Evolutionary conservation across 2,113 vertebrate genomes (phyloP).

Genomic region (Dipodomys ordii): DNA sequence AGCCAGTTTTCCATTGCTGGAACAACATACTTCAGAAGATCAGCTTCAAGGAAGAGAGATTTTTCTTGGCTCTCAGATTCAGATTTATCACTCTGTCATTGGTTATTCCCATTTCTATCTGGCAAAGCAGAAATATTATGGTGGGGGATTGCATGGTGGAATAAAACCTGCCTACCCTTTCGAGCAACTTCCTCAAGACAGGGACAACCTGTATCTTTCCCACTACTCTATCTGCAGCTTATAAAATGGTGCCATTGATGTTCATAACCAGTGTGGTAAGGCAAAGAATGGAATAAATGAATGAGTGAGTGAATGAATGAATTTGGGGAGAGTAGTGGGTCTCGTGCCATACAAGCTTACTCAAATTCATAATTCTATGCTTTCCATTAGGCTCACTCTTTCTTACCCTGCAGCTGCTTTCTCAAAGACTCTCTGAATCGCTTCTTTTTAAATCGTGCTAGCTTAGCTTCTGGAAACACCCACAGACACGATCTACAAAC

Average conservation of each 20-base stretch:
- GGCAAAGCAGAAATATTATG: too few relatives aligned
- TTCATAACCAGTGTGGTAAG: neutral
- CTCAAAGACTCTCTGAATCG: slow-evolving; percentile 63
- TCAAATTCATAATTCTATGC: neutral
- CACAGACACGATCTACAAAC: slow-evolving; percentile 61
- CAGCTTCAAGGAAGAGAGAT: neutral
- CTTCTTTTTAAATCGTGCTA: neutral
- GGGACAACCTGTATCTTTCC: neutral
- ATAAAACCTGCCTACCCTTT: neutral
- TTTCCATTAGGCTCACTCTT: slow-evolving; percentile 6
- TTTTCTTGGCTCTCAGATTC: neutral
- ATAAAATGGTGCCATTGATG: neutral
- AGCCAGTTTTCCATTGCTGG: neutral
- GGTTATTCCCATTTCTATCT: neutral
- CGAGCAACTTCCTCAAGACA: neutral
- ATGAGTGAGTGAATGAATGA: slow-evolving; percentile 31
- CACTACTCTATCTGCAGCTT: neutral
- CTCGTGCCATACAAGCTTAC: neutral
- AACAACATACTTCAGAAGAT: neutral
- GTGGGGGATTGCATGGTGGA: neutral
- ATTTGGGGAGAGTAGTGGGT: too few relatives aligned
- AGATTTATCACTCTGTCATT: neutral
- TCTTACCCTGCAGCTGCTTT: slow-evolving; percentile 66
- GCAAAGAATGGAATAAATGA: neutral
- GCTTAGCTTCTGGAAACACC: slow-evolving; percentile 65